Conservation (phyloP, 1,140 invertebrate species). For the Papilio glaucus region DNA sequence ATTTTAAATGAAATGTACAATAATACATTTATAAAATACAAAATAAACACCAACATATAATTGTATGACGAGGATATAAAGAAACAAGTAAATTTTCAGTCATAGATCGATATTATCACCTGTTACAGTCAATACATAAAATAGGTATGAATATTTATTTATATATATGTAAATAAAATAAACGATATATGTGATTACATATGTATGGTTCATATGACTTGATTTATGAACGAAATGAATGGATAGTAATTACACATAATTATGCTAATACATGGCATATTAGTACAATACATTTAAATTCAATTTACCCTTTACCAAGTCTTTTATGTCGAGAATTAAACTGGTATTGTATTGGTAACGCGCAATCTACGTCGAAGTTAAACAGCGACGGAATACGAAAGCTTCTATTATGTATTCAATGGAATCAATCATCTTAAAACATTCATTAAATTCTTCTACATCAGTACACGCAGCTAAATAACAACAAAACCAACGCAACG, state of each 20-base stretch:
- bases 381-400: neutral
- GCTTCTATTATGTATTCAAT: conserved; percentile 6
- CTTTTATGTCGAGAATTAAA: neutral
- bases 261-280: neutral
- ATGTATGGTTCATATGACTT: neutral
- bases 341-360: neutral
- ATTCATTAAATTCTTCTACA: conserved; percentile 12
- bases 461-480: neutral
- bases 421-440: conserved; percentile 5
- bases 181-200: too few species aligned
- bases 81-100: too few species aligned
- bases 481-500: neutral
- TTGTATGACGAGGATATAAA: too few species aligned
- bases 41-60: too few species aligned
- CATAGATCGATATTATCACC: too few species aligned
- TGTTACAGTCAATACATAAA: too few species aligned
- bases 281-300: neutral
- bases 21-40: too few species aligned
- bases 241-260: neutral
- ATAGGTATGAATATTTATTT: too few species aligned
- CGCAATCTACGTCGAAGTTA: conserved; percentile 1
- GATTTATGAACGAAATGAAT: neutral
- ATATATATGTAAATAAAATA: too few species aligned
- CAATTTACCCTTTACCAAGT: conserved; percentile 7
- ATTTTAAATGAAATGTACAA: too few species aligned